Evolutionary conservation across 2,113 vertebrate genomes (phyloP).

Genomic region (Microtus richardsoni): DNA sequence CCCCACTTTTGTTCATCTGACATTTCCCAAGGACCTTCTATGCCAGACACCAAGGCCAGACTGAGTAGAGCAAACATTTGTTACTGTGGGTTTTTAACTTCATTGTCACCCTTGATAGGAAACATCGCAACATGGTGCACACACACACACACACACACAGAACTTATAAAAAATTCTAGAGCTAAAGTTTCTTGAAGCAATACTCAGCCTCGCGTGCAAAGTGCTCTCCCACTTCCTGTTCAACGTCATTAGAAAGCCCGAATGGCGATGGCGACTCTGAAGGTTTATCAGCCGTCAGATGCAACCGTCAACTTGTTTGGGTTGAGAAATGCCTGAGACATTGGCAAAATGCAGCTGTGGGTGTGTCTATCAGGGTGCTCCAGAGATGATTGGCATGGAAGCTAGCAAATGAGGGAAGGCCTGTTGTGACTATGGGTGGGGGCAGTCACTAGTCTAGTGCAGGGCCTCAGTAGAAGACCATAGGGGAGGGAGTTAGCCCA

Average conservation of each 20-base stretch:
- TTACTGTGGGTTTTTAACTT: not conserved
- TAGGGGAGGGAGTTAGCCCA: not conserved
- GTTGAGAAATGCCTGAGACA: not conserved
- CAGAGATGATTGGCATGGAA: not conserved
- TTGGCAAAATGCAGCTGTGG: not conserved
- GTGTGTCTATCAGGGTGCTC: not conserved
- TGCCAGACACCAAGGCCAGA: not conserved
- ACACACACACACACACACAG: not conserved
- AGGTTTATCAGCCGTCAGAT: not conserved
- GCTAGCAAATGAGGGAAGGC: no score
- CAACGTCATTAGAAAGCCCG: constrained; percentile 42
- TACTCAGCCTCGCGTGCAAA: not conserved
- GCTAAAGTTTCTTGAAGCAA: not conserved
- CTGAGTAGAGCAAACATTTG: not conserved
- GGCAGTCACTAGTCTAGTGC: not conserved
- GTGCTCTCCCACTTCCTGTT: not conserved
- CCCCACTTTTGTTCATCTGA: not conserved
- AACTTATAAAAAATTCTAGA: not conserved
- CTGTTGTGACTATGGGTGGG: not conserved
- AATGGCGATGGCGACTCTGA: not conserved
- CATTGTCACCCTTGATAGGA: not conserved
- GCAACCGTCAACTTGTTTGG: not conserved
- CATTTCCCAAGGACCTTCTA: not conserved
- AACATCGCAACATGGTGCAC: not conserved
- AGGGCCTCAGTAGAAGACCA: not conserved